phyloP scores from a whole-genome alignment of 2,888 invertebrate genomes.

The Meteorus colon region DNA sequence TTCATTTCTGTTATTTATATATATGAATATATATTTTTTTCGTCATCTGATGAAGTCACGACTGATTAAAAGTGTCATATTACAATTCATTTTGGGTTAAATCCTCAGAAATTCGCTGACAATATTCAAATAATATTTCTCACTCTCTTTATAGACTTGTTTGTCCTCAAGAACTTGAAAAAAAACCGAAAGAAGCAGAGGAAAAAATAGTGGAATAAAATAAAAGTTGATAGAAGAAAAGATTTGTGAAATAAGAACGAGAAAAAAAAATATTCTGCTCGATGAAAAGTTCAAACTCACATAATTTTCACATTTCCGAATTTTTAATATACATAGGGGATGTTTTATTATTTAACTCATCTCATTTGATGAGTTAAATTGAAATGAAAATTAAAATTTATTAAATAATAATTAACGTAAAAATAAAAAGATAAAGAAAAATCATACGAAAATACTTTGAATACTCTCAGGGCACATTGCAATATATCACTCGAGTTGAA shows the following conservation, averaged over 20 bases:
- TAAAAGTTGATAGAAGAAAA: background rate
- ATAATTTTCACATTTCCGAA: slow-evolving; percentile 4
- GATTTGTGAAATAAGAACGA: background rate
- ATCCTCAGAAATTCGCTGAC: slow-evolving; percentile 2
- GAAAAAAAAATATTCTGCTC: background rate
- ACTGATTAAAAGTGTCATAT: slow-evolving; percentile 9
- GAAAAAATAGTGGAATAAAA: too few relatives aligned
- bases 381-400: too few relatives aligned
- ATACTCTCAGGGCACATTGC: slow-evolving; percentile 40
- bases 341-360: too few relatives aligned
- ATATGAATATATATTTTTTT: background rate
- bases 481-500: slow-evolving; percentile 50
- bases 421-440: background rate
- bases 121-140: slow-evolving; percentile 4
- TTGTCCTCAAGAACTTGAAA: slow-evolving; percentile 55
- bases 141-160: slow-evolving; percentile 65
- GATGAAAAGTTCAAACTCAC: background rate
- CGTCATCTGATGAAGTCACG: background rate
- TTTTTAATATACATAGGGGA: too few relatives aligned
- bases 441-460: slow-evolving; percentile 38
- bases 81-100: background rate
- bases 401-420: too few relatives aligned
- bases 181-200: background rate
- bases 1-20: background rate
- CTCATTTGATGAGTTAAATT: too few relatives aligned